Conservation (phyloP, 2,888 invertebrate genomes). For the Dicranocentrus wangi region DNA sequence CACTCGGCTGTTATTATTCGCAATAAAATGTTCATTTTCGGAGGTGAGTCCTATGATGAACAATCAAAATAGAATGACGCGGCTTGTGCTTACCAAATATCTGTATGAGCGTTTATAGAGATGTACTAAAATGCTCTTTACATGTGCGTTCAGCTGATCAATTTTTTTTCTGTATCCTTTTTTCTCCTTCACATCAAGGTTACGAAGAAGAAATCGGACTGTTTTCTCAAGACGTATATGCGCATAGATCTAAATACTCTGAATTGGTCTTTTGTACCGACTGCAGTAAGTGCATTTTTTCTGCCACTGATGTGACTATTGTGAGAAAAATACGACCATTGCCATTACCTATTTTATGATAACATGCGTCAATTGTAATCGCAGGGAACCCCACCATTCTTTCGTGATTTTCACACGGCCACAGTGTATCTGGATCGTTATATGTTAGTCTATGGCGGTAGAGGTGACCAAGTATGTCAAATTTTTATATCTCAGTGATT, state of each 20-base stretch:
- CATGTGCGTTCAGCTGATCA: too few relatives aligned
- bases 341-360: too few relatives aligned
- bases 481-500: too few relatives aligned
- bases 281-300: slow-evolving; percentile 65
- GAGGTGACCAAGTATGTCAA: slow-evolving; percentile 81
- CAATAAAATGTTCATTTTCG: slow-evolving; percentile 69
- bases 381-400: slow-evolving; percentile 82
- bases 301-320: too few relatives aligned
- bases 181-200: too few relatives aligned
- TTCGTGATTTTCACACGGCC: slow-evolving; percentile 92
- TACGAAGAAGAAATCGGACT: slow-evolving; percentile 88
- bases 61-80: too few relatives aligned
- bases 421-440: slow-evolving; percentile 81
- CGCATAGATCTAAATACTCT: slow-evolving; percentile 83
- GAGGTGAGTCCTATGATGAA: slow-evolving; percentile 32
- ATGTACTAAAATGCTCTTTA: too few relatives aligned
- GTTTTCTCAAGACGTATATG: slow-evolving; percentile 87
- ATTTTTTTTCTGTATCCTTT: too few relatives aligned
- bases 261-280: slow-evolving; percentile 80
- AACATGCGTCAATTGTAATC: too few relatives aligned
- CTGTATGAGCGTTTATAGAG: too few relatives aligned
- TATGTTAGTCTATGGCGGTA: slow-evolving; percentile 93
- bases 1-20: slow-evolving; percentile 87
- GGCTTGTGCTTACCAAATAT: too few relatives aligned
- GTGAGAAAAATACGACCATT: too few relatives aligned